Evolutionary conservation across 35 echinoderm and acorn worm species (phyloP), one percentile per base, ranked within the genome.

Genomic region (Strongylocentrotus purpuratus): DNA sequence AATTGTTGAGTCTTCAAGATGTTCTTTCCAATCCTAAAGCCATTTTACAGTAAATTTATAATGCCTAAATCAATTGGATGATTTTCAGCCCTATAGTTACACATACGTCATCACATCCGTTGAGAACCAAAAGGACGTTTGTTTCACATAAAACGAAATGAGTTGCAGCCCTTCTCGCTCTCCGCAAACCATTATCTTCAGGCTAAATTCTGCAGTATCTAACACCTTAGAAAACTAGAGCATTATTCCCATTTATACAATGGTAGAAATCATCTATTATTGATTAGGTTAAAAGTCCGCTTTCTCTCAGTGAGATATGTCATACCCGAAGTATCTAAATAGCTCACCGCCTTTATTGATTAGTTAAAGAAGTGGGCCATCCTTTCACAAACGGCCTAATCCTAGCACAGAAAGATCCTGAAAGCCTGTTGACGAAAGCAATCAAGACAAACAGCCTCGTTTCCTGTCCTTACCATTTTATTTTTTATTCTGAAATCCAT

Each of bases 301-400:
- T 25, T 70, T 70, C 61, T 70, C 0, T 70, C 61, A 70, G 61
- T 70, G 15, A 20, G 22, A 78, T 22, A 22, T 78, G 65, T n/a
- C n/a, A 78, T 78, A 78, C 65, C 65, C 25, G 28, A 78, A 78
- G 65, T 78, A 78, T 22, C 25, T 22, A 78, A 78, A 78, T 78
- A 78, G 65, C 65, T 14, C 50, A 78, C 22, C n/a, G 65, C 28
- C 1, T 4, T 78, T 78, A 78, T 78, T 78, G 65, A 78, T 78
- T 78, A n/a, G 65, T 78, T 78, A 78, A 28, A 78, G 65, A 78
- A 78, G 20, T 78, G 65, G 65, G 65, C 65, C 65, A 78, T 78
- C 65, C 65, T 78, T 78, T 78, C 65, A 78, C 65, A 78, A 78
- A 55, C 65, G 5, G 28, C 65, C 22, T 78, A 78, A 78, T 78